Evolutionary conservation across 2,113 vertebrate species (phyloP).

Genomic region (Chamaea fasciata): DNA sequence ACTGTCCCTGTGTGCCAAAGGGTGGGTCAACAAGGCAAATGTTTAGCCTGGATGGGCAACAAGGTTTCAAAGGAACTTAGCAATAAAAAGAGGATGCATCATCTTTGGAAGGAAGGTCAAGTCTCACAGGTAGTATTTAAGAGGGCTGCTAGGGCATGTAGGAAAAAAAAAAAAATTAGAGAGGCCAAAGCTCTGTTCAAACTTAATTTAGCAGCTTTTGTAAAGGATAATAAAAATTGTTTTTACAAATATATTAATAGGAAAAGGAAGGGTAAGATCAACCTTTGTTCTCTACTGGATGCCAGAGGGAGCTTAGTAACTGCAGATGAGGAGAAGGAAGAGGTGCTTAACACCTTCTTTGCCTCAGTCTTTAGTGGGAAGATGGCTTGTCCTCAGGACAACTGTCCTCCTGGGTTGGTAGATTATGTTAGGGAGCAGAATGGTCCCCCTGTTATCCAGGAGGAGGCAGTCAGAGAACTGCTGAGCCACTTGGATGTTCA

Average conservation of each 20-base stretch:
- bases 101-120: neutral
- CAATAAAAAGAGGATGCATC: neutral
- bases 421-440: neutral
- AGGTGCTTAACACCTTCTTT: neutral
- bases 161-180: neutral
- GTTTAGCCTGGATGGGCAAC: neutral
- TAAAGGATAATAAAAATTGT: neutral
- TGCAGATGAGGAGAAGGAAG: neutral
- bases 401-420: neutral
- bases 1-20: neutral
- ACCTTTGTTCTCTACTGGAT: neutral
- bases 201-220: neutral
- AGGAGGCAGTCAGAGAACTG: neutral
- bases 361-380: neutral
- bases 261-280: neutral
- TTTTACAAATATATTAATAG: neutral
- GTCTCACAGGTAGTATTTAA: neutral
- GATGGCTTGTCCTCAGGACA: neutral
- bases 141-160: neutral
- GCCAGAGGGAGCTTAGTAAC: neutral
- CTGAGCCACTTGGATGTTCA: neutral
- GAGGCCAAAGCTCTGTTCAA: no score
- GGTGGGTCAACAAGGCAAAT: accelerated
- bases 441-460: no score
- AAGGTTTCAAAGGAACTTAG: neutral